Evolutionary conservation across 1,140 invertebrate species (phyloP), one percentile per base, ranked within the genome.

Genomic region (Camponotus floridanus): DNA sequence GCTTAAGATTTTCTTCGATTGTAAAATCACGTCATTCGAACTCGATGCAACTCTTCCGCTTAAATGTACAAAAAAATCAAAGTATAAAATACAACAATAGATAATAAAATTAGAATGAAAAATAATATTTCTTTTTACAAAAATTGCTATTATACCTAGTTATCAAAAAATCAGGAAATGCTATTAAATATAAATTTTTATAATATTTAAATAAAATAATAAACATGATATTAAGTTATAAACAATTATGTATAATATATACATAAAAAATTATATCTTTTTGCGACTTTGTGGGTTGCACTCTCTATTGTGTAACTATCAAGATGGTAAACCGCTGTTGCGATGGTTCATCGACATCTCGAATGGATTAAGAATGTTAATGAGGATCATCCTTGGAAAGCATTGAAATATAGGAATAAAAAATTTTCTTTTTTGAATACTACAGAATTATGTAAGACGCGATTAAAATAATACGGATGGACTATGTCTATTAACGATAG

Each of bases 291-390:
- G 26, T 59, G 15, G 61, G 13, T 8, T 67, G 48, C 76, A 68
- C 18, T 26, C 26, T 26, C 26, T 57, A 4, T 57, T 81, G 26
- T 26, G 36, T 18, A 71, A 31, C 15, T 55, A 42, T 80, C 33
- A 68, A 1, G 15, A 57, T n/a, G 15, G 3, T 42, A 15, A 71
- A 71, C 6, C 15, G 15, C 48, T 51, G 2, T 79, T 18, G 21
- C 21, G 21, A 57, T 57, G 65, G 67, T 81, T 81, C 65, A 81
- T 71, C 21, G 67, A 81, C 67, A 81, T 81, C 9, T 42, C 21
- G 3, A 71, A 81, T 26, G 5, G 8, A 67, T 67, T 67, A 67
- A 11, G 8, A 80, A 80, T 42, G 8, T 68, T 80, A 80, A 70
- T 80, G 21, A 68, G 48, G 13, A 71, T 15, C 36, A 70, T 80